Base-by-base conservation (phyloP, 2,888 invertebrate species). In the Acronicta aceris region DNA sequence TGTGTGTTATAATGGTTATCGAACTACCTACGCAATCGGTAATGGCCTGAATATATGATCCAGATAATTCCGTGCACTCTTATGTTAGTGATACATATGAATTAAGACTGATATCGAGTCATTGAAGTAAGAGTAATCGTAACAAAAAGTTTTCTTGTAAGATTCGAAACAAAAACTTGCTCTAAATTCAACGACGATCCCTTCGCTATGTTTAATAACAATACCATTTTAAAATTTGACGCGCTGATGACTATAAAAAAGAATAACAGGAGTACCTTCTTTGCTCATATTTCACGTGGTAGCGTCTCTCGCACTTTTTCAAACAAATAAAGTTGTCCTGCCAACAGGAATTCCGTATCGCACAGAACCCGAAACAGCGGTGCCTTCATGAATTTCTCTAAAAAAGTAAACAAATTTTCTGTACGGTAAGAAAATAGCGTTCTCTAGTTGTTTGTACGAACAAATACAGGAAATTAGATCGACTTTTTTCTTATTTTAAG, bases 401-500 rank as follows among this genome's bases (percentile, higher is more conserved):
- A 48, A 64, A 61, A 67, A 63, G 59, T 30, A 68, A 59, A 52
- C 45, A 54, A 68, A 52, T 64, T 59, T 42, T n/a, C 17, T 45
- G 25, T 41, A 52, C 36, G 8, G 41, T 38, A 50, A 51, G 59
- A 46, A 61, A 62, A 54, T 60, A 50, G 53, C 48, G 42, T 57
- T 54, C 51, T 64, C 47, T 54, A 51, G 59, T 50, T 59, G 52
- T 72, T 71, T 64, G 54, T 45, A 47, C 21, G 43, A 49, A 41
- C 56, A 59, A 72, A 68, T 68, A 56, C 43, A 73, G 74, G 50
- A 54, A 70, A 70, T 70, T 70, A 73, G 69, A 68, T 3, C 54
- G 7, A 21, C 25, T 10, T 47, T 57, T 69, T 57, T 70, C 50
- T 45, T 74, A 69, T 49, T 62, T 56, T 70, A 57, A 73, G 69